Evolutionary conservation across 1,140 invertebrate species (phyloP).

Genomic region (Drosophila kohkoa): DNA sequence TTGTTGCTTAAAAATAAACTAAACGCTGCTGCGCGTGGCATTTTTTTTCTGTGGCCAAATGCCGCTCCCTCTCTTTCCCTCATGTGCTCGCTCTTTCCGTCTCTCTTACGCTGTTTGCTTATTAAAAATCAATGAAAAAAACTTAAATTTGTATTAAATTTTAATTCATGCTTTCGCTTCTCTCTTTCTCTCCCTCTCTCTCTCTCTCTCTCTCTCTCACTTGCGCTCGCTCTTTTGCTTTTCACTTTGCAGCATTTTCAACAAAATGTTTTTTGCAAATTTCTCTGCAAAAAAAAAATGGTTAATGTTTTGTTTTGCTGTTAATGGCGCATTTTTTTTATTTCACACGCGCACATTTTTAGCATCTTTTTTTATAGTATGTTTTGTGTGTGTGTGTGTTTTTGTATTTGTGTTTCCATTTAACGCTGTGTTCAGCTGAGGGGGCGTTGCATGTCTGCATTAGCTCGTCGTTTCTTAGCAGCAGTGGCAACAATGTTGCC

Average conservation of each 20-base stretch:
- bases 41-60: conserved; percentile 54
- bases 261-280: conserved; percentile 33
- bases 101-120: conserved; percentile 44
- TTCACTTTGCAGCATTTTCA: conserved; percentile 39
- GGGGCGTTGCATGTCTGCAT: conserved; percentile 46
- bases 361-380: conserved; percentile 53
- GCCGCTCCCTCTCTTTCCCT: conserved; percentile 17
- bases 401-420: conserved; percentile 63
- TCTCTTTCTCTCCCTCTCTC: not conserved
- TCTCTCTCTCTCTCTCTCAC: not conserved
- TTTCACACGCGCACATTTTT: conserved; percentile 72
- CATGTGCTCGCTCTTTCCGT: not conserved
- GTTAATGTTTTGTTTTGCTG: conserved; percentile 25
- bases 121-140: conserved; percentile 70
- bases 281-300: conserved; percentile 41
- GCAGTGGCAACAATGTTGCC: conserved; percentile 46
- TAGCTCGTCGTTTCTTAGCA: conserved; percentile 12
- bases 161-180: conserved; percentile 71
- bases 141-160: conserved; percentile 47
- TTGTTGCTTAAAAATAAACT: conserved; percentile 82
- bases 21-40: conserved; percentile 77
- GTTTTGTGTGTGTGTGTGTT: conserved; percentile 2
- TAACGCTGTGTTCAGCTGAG: conserved; percentile 44
- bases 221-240: conserved; percentile 6
- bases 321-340: conserved; percentile 21